Percentiles rank a stretch among this genome's conserved stretches.
Conservation (phyloP, 92 coral and sea anemone genomes). For the Hydrozoanthus gracilis region DNA sequence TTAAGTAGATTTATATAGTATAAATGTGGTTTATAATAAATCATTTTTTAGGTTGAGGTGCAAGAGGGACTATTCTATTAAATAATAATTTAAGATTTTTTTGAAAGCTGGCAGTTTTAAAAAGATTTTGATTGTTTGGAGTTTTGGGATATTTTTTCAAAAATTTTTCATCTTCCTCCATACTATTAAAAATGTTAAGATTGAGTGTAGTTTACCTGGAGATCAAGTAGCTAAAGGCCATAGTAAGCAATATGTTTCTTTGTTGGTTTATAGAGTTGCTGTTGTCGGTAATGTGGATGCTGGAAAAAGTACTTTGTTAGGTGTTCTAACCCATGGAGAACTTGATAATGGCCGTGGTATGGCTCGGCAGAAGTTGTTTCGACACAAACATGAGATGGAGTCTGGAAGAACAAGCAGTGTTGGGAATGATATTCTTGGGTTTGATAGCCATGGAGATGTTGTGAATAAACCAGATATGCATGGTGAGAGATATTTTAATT, state of each 20-base stretch:
- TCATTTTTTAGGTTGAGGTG: too few relatives aligned
- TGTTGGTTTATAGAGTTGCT: slow-evolving; percentile 75
- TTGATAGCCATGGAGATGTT: slow-evolving; percentile 94
- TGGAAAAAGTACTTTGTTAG: slow-evolving; percentile 96
- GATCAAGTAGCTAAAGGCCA: too few relatives aligned
- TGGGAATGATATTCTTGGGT: slow-evolving; percentile 98
- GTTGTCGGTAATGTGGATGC: slow-evolving; percentile 99
- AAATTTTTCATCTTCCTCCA: too few relatives aligned
- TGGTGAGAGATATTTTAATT: slow-evolving; percentile 75
- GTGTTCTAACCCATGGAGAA: slow-evolving; percentile 97
- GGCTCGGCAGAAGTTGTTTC: slow-evolving; percentile 91
- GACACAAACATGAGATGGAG: slow-evolving; percentile 99
- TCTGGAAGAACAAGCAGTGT: slow-evolving; percentile 98
- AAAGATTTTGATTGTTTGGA: too few relatives aligned
- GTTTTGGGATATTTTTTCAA: too few relatives aligned
- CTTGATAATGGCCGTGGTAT: slow-evolving; percentile 99
- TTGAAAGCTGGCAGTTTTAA: too few relatives aligned
- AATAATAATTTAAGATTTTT: too few relatives aligned
- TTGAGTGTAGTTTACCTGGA: too few relatives aligned
- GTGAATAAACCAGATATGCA: slow-evolving; percentile 93
- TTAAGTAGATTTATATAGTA: too few relatives aligned
- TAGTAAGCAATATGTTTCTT: background rate
- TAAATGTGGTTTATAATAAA: too few relatives aligned
- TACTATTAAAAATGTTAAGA: too few relatives aligned
- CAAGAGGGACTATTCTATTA: too few relatives aligned